Evolutionary conservation across 1,140 invertebrate species (phyloP).

Genomic region (Artemia franciscana): DNA sequence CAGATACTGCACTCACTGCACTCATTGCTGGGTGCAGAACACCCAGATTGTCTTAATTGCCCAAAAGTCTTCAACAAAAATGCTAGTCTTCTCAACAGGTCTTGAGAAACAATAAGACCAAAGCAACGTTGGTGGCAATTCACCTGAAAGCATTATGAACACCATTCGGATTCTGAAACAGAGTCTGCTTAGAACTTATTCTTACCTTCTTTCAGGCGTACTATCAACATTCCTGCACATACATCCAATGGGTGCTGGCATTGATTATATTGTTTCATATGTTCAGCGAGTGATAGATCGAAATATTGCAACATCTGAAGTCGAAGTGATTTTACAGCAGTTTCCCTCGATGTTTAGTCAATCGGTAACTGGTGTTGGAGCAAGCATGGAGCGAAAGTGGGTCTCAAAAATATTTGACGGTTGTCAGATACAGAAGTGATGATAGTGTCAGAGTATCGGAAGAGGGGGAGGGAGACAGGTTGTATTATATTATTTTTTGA

Average conservation of each 20-base stretch:
- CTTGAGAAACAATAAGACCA: too few relatives aligned
- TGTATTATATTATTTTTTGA: too few relatives aligned
- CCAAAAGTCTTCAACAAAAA: too few relatives aligned
- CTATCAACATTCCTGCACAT: conserved; percentile 62
- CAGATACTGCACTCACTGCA: too few relatives aligned
- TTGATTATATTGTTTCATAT: conserved; percentile 64
- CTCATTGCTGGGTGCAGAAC: too few relatives aligned
- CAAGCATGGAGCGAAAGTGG: conserved; percentile 52
- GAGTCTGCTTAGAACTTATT: background rate
- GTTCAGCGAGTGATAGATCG: conserved; percentile 43
- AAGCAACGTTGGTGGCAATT: too few relatives aligned
- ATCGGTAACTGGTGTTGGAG: conserved; percentile 44
- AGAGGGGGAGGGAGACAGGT: too few relatives aligned
- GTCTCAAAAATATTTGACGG: conserved; percentile 13
- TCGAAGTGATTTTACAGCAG: conserved; percentile 43
- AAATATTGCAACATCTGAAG: conserved; percentile 33
- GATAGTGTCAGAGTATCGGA: too few relatives aligned
- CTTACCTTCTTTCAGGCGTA: conserved; percentile 28
- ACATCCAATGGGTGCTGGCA: conserved; percentile 60
- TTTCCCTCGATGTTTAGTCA: conserved; percentile 52
- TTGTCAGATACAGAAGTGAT: background rate
- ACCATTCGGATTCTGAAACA: too few relatives aligned
- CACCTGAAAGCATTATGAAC: too few relatives aligned
- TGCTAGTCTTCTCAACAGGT: too few relatives aligned
- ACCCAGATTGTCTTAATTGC: too few relatives aligned